Conservation (phyloP, 2,113 vertebrate species). For the Myiozetetes cayanensis region DNA sequence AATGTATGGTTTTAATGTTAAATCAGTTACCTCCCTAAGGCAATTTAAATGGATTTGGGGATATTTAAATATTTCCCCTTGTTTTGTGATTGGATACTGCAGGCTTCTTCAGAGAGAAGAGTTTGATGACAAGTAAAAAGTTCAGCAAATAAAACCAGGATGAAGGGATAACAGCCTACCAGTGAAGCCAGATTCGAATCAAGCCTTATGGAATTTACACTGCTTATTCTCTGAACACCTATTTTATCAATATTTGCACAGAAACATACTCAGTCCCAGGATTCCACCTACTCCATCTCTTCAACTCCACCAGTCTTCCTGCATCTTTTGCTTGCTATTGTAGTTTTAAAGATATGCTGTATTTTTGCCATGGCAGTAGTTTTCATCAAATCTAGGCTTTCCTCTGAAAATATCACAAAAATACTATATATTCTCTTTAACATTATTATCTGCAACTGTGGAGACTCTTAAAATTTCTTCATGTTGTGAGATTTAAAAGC, state of each 20-base stretch:
- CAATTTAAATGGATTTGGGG: background rate
- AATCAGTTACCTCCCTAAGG: background rate
- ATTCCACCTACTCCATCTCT: background rate
- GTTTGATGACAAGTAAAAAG: background rate
- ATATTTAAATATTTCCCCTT: background rate
- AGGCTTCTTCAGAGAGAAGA: background rate
- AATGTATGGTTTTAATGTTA: background rate
- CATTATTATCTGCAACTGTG: background rate
- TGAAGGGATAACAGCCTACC: background rate
- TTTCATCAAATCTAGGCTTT: background rate
- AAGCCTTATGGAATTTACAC: background rate
- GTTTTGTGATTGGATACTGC: background rate
- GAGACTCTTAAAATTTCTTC: background rate
- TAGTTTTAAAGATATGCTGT: background rate
- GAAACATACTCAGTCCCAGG: background rate
- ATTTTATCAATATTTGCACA: constrained; percentile 7
- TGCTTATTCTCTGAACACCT: background rate
- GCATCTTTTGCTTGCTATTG: accelerated
- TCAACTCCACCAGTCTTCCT: background rate
- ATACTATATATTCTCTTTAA: background rate
- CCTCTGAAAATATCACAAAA: background rate
- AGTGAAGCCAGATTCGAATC: background rate
- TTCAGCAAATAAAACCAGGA: background rate
- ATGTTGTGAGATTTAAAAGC: background rate
- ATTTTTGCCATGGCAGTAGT: background rate